A percentile compares a stretch with the other conserved stretches of the same genome.
These are phyloP conservation scores for Leptopilina boulardi DNA, from an alignment of 1,140 invertebrate species.

Conservation along the genomic window DNA sequence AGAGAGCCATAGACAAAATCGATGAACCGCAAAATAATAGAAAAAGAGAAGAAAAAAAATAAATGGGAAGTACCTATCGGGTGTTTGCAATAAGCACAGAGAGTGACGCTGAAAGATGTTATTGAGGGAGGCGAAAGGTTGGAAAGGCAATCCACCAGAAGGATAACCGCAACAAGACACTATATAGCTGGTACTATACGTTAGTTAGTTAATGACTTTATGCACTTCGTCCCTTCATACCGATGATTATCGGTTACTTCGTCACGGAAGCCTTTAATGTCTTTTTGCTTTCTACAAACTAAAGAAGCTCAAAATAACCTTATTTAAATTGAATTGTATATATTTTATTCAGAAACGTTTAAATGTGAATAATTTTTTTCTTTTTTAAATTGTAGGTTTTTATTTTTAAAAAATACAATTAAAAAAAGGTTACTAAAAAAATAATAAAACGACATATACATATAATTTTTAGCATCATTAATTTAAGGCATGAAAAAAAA, in stretches of 20 bases:
- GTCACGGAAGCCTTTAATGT: slow-evolving; percentile 36
- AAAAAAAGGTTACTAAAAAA: too few relatives aligned
- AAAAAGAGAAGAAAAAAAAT: slow-evolving; percentile 65
- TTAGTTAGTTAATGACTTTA: slow-evolving; percentile 70
- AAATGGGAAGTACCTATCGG: slow-evolving; percentile 55
- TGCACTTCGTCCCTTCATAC: slow-evolving; percentile 59
- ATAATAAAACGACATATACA: too few relatives aligned
- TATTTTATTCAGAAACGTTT: background rate
- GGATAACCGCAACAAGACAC: slow-evolving; percentile 66
- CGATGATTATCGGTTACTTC: slow-evolving; percentile 55
- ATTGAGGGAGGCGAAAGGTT: slow-evolving; percentile 46
- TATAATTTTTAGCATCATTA: too few relatives aligned
- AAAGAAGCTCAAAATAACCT: background rate
- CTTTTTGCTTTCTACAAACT: background rate
- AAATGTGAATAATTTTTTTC: background rate
- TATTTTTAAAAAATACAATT: too few relatives aligned
- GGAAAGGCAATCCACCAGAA: slow-evolving; percentile 46
- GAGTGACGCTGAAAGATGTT: slow-evolving; percentile 43
- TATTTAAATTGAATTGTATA: slow-evolving; percentile 11
- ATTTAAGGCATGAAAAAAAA: too few relatives aligned
- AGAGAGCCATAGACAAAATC: slow-evolving; percentile 35
- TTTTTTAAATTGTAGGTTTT: background rate
- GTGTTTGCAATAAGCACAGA: slow-evolving; percentile 60
- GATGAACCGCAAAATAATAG: slow-evolving; percentile 40
- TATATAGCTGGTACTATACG: slow-evolving; percentile 55